These are phyloP conservation scores for Noctua fimbriata DNA, from an alignment of 2,888 invertebrate genomes.

Conservation along the genomic window DNA sequence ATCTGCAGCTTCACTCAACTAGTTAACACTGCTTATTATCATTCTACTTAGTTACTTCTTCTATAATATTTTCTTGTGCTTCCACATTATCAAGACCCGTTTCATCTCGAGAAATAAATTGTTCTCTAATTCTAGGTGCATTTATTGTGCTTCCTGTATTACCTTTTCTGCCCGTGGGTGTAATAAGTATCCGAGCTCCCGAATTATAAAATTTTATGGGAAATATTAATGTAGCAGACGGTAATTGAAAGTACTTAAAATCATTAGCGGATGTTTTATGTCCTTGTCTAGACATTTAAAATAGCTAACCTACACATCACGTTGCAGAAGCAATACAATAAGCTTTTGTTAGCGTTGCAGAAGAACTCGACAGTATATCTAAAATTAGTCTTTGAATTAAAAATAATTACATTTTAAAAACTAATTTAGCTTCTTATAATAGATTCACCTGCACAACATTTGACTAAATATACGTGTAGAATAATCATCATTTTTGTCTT, in stretches of 20 bases:
- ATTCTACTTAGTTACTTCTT: slow-evolving; percentile 25
- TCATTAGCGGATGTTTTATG: slow-evolving; percentile 39
- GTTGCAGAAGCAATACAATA: not conserved
- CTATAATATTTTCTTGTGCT: slow-evolving; percentile 46
- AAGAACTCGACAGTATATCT: not conserved
- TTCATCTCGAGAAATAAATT: slow-evolving; percentile 36
- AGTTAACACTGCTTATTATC: slow-evolving; percentile 37
- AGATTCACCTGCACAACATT: slow-evolving; percentile 17
- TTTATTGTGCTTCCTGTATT: slow-evolving; percentile 31
- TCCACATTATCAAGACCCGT: slow-evolving; percentile 28
- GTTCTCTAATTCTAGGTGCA: slow-evolving; percentile 23
- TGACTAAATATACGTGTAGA: slow-evolving; percentile 9
- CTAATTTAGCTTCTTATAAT: slow-evolving; percentile 7
- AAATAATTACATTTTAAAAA: slow-evolving; percentile 4
- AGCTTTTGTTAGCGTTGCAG: not conserved
- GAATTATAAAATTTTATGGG: slow-evolving; percentile 34
- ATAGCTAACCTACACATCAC: slow-evolving; percentile 1
- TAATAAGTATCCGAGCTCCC: slow-evolving; percentile 26
- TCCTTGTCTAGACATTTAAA: slow-evolving; percentile 36
- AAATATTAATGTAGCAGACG: slow-evolving; percentile 22
- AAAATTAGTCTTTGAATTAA: not conserved
- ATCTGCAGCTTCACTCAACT: slow-evolving; percentile 44
- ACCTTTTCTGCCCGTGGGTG: slow-evolving; percentile 21
- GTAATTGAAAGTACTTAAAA: slow-evolving; percentile 36
- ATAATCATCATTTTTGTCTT: slow-evolving; percentile 3